A percentile compares a stretch with the other conserved stretches of the same genome.
Evolutionary conservation across 2,113 vertebrate species (phyloP).

Genomic region (Alethe diademata): DNA sequence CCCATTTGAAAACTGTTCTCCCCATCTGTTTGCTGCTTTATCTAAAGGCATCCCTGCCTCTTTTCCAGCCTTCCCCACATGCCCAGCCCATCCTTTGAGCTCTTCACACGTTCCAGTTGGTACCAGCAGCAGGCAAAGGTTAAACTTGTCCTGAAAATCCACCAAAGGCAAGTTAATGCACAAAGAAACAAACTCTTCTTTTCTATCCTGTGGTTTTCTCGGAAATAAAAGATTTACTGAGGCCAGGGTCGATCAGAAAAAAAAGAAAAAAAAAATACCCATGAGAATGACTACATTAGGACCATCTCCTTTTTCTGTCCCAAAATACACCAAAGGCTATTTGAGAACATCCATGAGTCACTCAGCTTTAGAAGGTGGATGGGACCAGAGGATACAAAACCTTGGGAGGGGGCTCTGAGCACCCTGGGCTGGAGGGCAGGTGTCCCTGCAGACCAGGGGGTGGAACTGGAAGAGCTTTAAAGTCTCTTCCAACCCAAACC

Average conservation of each 20-base stretch:
- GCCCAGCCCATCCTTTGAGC: neutral
- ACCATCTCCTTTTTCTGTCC: neutral
- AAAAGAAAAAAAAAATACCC: neutral
- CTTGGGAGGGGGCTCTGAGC: neutral
- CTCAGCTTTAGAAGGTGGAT: neutral
- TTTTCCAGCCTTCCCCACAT: neutral
- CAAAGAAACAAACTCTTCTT: neutral
- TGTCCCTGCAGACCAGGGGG: neutral
- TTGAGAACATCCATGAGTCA: neutral
- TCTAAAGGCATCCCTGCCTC: neutral
- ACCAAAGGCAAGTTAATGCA: neutral
- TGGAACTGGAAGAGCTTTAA: neutral
- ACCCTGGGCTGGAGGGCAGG: neutral
- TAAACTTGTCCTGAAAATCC: neutral
- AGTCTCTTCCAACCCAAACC: neutral
- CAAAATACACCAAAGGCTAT: neutral
- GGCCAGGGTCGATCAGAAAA: neutral
- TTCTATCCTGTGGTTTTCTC: neutral
- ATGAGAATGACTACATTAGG: neutral
- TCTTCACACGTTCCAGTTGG: neutral
- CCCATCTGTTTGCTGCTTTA: neutral
- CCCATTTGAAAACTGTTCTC: neutral
- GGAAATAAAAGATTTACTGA: neutral
- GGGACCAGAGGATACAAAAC: neutral
- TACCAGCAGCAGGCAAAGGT: neutral